Evolutionary conservation across 2,888 invertebrate species (phyloP), one percentile per base, ranked within the genome.

Genomic region (Homarus gammarus): DNA sequence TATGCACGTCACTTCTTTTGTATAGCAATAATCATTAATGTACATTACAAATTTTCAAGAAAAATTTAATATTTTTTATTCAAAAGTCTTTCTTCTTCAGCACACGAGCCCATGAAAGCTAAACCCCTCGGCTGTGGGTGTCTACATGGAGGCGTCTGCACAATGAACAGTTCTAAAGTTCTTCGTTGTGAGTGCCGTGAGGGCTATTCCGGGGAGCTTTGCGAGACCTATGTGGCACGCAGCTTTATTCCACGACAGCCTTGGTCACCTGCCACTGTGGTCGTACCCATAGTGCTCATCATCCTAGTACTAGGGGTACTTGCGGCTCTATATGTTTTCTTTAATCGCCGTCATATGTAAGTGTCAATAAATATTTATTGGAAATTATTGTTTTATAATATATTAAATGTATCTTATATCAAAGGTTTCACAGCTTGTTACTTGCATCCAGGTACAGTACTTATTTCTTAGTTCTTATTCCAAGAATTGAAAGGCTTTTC

Each of bases 61-160:
- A 27, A 27, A 12, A 22, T 64, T 64, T 64, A 3, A 5, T 12
- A 8, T 27, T 27, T n/a, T 5, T 27, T 51, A 81, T 72, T 22
- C 12, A 18, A 86, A 38, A 68, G 8, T 75, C 15, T 10, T 22
- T 12, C 3, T 75, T 3, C 70, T 87, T 44, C 90, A 92, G 92
- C 92, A 31, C 81, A 84, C 68, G 92, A 92, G 81, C 79, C 88
- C 12, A 75, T 81, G 3, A 91, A 90, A 83, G 68, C 92, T 2
- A 83, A 86, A 51, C 98, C 97, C 1, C 95, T 96, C 92, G 95
- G 96, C 72, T 99, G 99, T 92, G 95, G 95, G 79, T 99, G 99
- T 94, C 95, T 96, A 94, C 98, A 98, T 94, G 97, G 98, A 87
- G 98, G 98, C 61, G 93, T 95, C 83, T 98, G 98, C 94, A 94